phyloP scores from a whole-genome alignment of 2,113 vertebrate species.

The Spea bombifrons region DNA sequence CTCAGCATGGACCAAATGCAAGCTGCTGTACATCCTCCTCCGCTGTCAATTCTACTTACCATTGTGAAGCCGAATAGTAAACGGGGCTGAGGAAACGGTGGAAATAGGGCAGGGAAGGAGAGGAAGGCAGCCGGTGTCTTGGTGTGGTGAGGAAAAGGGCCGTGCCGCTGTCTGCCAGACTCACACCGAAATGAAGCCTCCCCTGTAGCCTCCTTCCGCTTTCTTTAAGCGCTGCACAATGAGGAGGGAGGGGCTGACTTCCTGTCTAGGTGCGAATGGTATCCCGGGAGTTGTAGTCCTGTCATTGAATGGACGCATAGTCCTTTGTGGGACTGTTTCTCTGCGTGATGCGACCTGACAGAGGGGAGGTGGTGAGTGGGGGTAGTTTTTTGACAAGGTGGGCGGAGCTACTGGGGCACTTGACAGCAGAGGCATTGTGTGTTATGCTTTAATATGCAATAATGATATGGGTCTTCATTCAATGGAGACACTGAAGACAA shows the following conservation, averaged over 20 bases:
- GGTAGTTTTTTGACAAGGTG: too few relatives aligned
- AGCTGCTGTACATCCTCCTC: not conserved
- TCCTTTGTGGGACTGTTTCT: not conserved
- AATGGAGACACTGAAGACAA: too few relatives aligned
- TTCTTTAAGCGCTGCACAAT: constrained; percentile 46
- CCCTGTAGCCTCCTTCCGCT: constrained; percentile 28
- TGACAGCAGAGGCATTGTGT: too few relatives aligned
- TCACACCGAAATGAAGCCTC: constrained; percentile 30
- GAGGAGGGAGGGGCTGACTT: constrained; percentile 26
- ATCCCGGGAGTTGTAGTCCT: constrained; percentile 12
- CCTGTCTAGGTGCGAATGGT: not conserved
- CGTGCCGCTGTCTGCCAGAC: constrained; percentile 20
- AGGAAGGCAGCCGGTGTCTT: not conserved
- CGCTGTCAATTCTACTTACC: not conserved
- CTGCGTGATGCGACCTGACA: too few relatives aligned
- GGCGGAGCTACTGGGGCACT: too few relatives aligned
- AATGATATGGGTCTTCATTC: too few relatives aligned
- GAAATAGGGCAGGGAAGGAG: not conserved
- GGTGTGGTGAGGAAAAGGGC: not conserved
- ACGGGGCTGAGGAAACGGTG: not conserved
- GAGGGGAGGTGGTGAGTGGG: too few relatives aligned
- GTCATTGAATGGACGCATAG: not conserved
- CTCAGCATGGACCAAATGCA: not conserved
- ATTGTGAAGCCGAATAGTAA: constrained; percentile 1
- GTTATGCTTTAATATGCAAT: too few relatives aligned